phyloP scores from a whole-genome alignment of 2,888 invertebrate genomes.

The Copidosoma aretas region DNA sequence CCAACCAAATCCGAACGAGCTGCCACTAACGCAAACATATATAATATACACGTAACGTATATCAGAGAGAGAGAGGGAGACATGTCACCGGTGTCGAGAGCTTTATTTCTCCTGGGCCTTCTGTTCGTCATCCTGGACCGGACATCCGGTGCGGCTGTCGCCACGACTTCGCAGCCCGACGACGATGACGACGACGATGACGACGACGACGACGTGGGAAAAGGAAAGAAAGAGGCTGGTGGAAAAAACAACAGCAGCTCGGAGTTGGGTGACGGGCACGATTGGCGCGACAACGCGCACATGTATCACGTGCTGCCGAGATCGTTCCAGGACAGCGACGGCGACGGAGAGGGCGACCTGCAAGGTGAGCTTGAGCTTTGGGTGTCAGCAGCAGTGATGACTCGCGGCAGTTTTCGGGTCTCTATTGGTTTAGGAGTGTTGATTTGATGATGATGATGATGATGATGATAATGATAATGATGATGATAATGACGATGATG shows the following conservation, averaged over 20 bases:
- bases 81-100: conserved; percentile 23
- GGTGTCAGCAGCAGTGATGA: not conserved
- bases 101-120: conserved; percentile 6
- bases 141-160: not conserved
- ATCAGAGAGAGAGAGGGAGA: no score
- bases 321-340: conserved; percentile 54
- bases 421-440: no score
- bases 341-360: conserved; percentile 53
- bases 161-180: not conserved
- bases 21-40: no score
- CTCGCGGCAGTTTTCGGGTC: not conserved
- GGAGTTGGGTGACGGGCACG: not conserved
- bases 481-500: no score
- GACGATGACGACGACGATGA: not conserved
- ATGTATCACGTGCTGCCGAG: conserved; percentile 54
- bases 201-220: not conserved
- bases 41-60: no score
- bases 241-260: conserved; percentile 21
- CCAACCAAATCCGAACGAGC: no score
- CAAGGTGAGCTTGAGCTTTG: conserved; percentile 44
- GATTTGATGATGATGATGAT: no score
- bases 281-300: conserved; percentile 53
- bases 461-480: no score
- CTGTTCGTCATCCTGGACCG: conserved; percentile 10
- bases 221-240: not conserved